Percentiles rank a stretch among this genome's conserved stretches.
Conservation (phyloP, 2,113 vertebrate genomes). For the Chascanopsetta lugubris region DNA sequence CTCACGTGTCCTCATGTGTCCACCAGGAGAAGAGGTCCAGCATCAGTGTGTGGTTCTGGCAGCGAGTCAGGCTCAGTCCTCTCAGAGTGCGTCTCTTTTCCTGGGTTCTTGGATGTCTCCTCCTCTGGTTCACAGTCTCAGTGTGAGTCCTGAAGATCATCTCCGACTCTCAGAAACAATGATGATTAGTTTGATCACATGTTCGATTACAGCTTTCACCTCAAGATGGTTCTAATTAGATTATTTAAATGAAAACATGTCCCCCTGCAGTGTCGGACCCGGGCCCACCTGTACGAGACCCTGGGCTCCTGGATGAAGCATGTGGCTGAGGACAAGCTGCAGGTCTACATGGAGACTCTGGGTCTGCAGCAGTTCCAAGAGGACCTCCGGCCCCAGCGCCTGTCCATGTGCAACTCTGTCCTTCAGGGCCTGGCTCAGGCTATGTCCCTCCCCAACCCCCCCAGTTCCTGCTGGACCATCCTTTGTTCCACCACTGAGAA, state of each 20-base stretch:
- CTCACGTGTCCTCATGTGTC: accelerated
- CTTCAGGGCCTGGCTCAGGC: conserved; percentile 87
- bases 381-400: conserved; percentile 39
- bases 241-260: background rate
- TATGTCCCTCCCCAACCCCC: conserved; percentile 88
- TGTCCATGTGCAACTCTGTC: conserved; percentile 77
- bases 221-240: background rate
- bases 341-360: conserved; percentile 83
- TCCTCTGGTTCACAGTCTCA: conserved; percentile 87
- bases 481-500: conserved; percentile 85
- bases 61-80: conserved; percentile 87
- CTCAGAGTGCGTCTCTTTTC: conserved; percentile 89
- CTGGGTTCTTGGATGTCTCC: conserved; percentile 90
- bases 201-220: background rate
- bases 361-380: conserved; percentile 84
- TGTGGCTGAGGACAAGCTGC: conserved; percentile 89
- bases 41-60: conserved; percentile 87
- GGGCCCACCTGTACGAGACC: conserved; percentile 83
- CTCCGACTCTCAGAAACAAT: background rate
- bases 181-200: background rate
- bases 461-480: conserved; percentile 86
- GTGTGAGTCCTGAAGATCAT: conserved; percentile 87
- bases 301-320: conserved; percentile 91
- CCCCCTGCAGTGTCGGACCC: conserved; percentile 77
- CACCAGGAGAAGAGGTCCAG: conserved; percentile 89